Base-by-base conservation (phyloP, 1,140 invertebrate genomes). In the Procambarus clarkii region DNA sequence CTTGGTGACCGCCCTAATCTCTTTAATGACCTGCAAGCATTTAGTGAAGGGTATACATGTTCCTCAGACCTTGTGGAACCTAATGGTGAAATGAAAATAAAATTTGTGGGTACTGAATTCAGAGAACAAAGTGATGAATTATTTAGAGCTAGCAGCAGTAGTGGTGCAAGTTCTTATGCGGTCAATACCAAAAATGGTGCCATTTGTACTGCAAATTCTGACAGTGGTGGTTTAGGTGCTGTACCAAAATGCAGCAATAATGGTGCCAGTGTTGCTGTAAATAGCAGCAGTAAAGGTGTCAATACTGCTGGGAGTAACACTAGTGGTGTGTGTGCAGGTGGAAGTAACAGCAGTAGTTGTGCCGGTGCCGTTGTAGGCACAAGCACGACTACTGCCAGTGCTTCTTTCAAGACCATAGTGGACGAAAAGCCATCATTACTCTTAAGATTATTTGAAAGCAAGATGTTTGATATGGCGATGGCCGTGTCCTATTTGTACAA, bases 401-500 rank as follows among this genome's bases (percentile, higher is more conserved):
- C 69, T 74, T 34, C 15, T 74, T 4, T 34, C 77, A 86, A 92
- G 54, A 79, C 45, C 46, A 85, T 82, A 78, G 45, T 92, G 79
- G 89, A 92, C 93, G 92, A 84, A 69, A 93, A 93, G 58, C 94
- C 95, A 92, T 96, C 96, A 11, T 95, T 97, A 94, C 95, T 99
- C 82, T 95, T 99, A 89, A 95, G 98, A 93, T 95, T 99, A 93
- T 99, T 99, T 94, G 98, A 99, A 95, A 99, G 98, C 92, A 98
- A 98, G 95, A 96, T 99, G 86, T 99, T 99, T 94, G 98, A 99
- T 94, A 99, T 99, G 96, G 98, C 98, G 88, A 99, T 99, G 96
- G 98, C 98, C 45, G 98, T 99, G 94, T 98, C 97, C 94, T 99
- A 99, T 96, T 95, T 99, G 60, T 99, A 98, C 94, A 99, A 99